phyloP scores from a whole-genome alignment of 2,797 vertebrate species.

The Microcaecilia unicolor region DNA sequence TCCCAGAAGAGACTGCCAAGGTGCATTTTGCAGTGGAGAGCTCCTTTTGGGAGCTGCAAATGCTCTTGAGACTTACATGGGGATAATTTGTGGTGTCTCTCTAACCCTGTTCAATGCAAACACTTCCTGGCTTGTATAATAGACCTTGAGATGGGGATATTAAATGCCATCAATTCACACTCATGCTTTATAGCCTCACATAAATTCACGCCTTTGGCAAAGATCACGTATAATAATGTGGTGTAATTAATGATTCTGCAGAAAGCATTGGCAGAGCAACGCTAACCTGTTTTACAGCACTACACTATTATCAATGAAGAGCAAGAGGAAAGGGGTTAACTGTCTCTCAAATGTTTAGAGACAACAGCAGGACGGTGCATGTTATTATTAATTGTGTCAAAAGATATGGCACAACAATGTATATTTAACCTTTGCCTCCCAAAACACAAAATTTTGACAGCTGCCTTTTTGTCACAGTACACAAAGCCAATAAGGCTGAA shows the following conservation, averaged over 20 bases:
- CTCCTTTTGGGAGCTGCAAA: too few relatives aligned
- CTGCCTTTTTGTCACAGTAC: constrained; percentile 29
- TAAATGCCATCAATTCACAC: constrained; percentile 15
- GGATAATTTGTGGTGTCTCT: constrained; percentile 14
- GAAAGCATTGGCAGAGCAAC: constrained; percentile 1
- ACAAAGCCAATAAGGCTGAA: constrained; percentile 17
- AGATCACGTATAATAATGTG: background rate
- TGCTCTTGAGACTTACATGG: too few relatives aligned
- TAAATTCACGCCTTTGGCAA: constrained; percentile 14
- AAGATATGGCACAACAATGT: constrained; percentile 5
- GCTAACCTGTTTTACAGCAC: too few relatives aligned
- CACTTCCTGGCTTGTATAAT: constrained; percentile 19
- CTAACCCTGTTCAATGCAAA: background rate
- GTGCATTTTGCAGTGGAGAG: too few relatives aligned
- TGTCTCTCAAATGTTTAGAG: background rate
- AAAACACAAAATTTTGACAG: constrained; percentile 21
- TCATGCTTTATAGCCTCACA: background rate
- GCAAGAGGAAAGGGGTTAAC: background rate
- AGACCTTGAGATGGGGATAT: constrained; percentile 12
- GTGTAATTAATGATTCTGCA: constrained; percentile 20
- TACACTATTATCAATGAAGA: too few relatives aligned
- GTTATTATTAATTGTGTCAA: too few relatives aligned
- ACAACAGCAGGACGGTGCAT: too few relatives aligned
- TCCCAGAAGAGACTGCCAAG: too few relatives aligned
- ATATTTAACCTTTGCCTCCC: constrained; percentile 12